phyloP scores from a whole-genome alignment of 2,113 vertebrate species.

The Ceratotherium simum region DNA sequence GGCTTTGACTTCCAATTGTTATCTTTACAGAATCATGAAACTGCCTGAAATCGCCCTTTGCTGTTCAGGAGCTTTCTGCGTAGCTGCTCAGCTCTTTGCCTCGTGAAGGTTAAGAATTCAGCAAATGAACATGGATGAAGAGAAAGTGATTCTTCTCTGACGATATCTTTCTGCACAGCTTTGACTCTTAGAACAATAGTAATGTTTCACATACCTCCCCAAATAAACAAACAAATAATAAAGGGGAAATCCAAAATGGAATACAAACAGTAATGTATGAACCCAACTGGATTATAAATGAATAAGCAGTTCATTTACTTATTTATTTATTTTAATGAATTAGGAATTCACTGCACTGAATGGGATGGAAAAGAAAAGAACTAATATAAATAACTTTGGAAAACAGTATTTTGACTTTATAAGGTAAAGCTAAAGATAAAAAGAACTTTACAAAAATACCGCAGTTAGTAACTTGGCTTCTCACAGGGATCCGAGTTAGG shows the following conservation, averaged over 20 bases:
- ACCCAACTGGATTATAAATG: not conserved
- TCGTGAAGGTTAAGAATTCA: not conserved
- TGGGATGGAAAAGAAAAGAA: not conserved
- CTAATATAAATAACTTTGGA: not conserved
- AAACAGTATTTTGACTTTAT: not conserved
- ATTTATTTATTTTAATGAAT: not conserved
- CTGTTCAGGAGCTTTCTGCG: not conserved
- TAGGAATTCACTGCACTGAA: not conserved
- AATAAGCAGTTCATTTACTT: not conserved
- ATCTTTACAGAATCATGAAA: not conserved
- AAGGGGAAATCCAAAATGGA: not conserved
- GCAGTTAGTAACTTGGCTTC: not conserved
- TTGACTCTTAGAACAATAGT: not conserved
- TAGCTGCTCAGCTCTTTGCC: not conserved
- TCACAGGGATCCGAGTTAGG: not conserved
- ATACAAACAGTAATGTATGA: not conserved
- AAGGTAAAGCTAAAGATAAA: not conserved
- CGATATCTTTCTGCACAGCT: not conserved
- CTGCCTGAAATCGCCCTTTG: not conserved
- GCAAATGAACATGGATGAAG: not conserved
- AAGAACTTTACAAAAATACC: not conserved
- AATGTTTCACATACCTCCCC: not conserved
- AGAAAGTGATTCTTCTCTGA: not conserved
- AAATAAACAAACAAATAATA: not conserved
- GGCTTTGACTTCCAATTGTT: not conserved